Conservation (phyloP, 2,113 vertebrate species). For the Mixornis gularis region DNA sequence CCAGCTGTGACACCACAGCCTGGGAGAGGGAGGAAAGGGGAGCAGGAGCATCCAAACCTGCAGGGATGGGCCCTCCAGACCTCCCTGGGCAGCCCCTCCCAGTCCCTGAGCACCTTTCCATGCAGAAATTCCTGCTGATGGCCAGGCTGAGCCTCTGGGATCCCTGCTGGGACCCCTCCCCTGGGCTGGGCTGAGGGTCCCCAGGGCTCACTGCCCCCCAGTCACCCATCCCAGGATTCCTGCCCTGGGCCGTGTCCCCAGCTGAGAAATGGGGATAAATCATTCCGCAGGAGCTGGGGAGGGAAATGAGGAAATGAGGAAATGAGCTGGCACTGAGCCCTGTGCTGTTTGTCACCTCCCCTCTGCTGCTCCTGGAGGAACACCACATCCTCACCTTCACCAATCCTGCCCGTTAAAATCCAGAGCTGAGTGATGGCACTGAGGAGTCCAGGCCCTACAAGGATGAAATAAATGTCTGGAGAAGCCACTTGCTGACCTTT, state of each 20-base stretch:
- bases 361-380: neutral
- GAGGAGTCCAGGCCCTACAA: neutral
- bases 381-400: neutral
- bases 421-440: neutral
- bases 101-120: rapidly evolving
- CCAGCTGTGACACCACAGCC: neutral
- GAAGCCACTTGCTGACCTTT: constrained; percentile 34
- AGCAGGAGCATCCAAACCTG: neutral
- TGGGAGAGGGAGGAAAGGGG: neutral
- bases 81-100: neutral
- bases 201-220: rapidly evolving
- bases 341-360: neutral
- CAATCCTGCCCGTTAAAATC: neutral
- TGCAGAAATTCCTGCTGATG: rapidly evolving
- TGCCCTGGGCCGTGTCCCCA: rapidly evolving
- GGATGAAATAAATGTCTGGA: neutral
- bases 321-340: neutral
- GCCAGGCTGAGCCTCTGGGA: neutral
- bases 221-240: rapidly evolving
- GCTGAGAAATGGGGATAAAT: neutral
- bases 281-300: neutral
- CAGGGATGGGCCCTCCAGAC: neutral
- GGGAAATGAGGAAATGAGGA: neutral
- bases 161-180: neutral
- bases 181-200: neutral